These are phyloP conservation scores for Lanistes nyassanus DNA, from an alignment of 1,140 invertebrate genomes.

Conservation along the genomic window DNA sequence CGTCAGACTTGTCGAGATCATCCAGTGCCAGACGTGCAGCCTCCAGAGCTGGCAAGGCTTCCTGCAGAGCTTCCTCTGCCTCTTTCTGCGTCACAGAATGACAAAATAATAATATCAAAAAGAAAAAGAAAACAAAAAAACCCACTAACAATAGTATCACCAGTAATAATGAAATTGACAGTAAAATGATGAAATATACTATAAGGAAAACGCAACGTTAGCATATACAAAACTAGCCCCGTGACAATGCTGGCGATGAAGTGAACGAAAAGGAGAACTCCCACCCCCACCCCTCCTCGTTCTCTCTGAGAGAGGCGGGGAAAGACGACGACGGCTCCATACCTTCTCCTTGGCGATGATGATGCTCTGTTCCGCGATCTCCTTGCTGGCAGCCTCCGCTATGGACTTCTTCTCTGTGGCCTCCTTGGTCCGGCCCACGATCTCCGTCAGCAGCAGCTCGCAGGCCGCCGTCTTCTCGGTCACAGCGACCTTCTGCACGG, in stretches of 20 bases:
- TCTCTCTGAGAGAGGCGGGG: neutral
- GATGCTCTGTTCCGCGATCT: constrained; percentile 81
- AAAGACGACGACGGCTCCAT: neutral
- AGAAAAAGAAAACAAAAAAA: too few relatives aligned
- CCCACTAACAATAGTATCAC: too few relatives aligned
- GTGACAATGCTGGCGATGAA: neutral
- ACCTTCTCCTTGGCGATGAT: constrained; percentile 80
- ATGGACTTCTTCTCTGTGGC: constrained; percentile 79
- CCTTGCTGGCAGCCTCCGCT: constrained; percentile 77
- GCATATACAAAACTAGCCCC: too few relatives aligned
- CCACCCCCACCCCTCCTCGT: too few relatives aligned
- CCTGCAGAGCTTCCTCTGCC: constrained; percentile 78
- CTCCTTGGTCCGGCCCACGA: constrained; percentile 70
- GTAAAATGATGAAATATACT: too few relatives aligned
- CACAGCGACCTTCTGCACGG: constrained; percentile 78
- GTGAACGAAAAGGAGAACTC: neutral
- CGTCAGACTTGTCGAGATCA: constrained; percentile 85
- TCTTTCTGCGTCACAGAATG: constrained; percentile 66
- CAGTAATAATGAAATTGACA: too few relatives aligned
- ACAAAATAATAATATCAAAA: too few relatives aligned
- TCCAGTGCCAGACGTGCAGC: constrained; percentile 78
- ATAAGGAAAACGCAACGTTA: too few relatives aligned
- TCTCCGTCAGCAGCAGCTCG: constrained; percentile 76
- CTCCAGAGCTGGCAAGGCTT: constrained; percentile 82
- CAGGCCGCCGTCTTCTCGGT: constrained; percentile 78